These are phyloP conservation scores for Hystrix brachyura DNA, from an alignment of 2,113 vertebrate genomes.

Conservation along the genomic window DNA sequence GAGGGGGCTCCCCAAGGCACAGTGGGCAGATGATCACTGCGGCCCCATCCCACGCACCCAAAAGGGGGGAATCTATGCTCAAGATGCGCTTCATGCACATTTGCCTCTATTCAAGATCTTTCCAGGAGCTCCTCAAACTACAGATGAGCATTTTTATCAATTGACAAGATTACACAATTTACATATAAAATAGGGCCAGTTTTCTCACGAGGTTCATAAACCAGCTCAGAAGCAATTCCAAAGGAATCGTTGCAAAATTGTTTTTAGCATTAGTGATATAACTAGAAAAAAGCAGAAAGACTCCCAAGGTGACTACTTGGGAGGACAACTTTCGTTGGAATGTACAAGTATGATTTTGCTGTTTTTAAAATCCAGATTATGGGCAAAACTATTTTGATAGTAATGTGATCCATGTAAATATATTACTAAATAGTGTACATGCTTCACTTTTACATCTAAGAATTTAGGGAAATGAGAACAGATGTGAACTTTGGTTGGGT, in stretches of 20 bases:
- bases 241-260: conserved; percentile 74
- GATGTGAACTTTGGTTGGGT: not conserved
- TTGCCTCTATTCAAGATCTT: conserved; percentile 51
- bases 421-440: not conserved
- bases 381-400: conserved; percentile 59
- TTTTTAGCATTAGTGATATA: conserved; percentile 70
- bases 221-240: conserved; percentile 71
- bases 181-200: conserved; percentile 75
- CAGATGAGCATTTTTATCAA: conserved; percentile 63
- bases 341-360: conserved; percentile 51
- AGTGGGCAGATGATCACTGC: not conserved
- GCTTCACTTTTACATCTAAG: conserved; percentile 34
- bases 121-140: conserved; percentile 71
- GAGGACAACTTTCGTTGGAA: conserved; percentile 64
- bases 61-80: not conserved
- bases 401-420: conserved; percentile 55
- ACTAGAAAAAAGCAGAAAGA: conserved; percentile 61
- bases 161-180: conserved; percentile 79
- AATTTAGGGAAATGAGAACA: conserved; percentile 11
- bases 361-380: conserved; percentile 23
- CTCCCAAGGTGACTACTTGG: conserved; percentile 61
- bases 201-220: conserved; percentile 74
- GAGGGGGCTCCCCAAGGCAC: not conserved
- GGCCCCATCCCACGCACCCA: not conserved
- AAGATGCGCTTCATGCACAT: not conserved